Evolutionary conservation across 2,113 vertebrate species (phyloP).

Genomic region (Atlantisia rogersi): DNA sequence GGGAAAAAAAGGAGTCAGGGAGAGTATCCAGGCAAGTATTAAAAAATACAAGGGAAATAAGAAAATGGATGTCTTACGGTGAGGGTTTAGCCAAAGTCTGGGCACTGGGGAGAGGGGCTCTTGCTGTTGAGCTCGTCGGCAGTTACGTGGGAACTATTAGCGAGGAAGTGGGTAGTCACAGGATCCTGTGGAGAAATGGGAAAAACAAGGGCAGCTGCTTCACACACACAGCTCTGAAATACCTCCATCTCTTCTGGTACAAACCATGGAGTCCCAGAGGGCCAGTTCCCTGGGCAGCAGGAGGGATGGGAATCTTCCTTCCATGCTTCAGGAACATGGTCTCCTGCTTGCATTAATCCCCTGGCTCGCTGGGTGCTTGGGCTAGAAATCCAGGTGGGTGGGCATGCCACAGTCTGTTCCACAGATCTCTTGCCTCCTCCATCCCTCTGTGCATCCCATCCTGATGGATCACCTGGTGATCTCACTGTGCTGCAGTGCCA

Average conservation of each 20-base stretch:
- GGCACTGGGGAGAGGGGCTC: background rate
- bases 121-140: background rate
- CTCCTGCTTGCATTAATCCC: background rate
- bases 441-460: background rate
- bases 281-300: background rate
- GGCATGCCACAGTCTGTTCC: background rate
- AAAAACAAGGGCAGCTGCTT: background rate
- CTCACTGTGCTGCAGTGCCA: fast-evolving
- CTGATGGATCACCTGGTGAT: background rate
- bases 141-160: background rate
- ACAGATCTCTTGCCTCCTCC: background rate
- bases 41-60: background rate
- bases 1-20: background rate
- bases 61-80: too few species aligned
- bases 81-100: background rate
- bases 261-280: fast-evolving
- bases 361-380: background rate
- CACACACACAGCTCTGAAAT: background rate
- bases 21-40: background rate
- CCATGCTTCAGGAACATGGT: background rate
- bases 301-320: background rate
- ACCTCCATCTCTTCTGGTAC: background rate
- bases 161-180: background rate
- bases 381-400: background rate
- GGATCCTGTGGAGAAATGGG: background rate